Evolutionary conservation across 1,140 invertebrate genomes (phyloP), one percentile per base, ranked within the genome.

Genomic region (Nymphalis io): DNA sequence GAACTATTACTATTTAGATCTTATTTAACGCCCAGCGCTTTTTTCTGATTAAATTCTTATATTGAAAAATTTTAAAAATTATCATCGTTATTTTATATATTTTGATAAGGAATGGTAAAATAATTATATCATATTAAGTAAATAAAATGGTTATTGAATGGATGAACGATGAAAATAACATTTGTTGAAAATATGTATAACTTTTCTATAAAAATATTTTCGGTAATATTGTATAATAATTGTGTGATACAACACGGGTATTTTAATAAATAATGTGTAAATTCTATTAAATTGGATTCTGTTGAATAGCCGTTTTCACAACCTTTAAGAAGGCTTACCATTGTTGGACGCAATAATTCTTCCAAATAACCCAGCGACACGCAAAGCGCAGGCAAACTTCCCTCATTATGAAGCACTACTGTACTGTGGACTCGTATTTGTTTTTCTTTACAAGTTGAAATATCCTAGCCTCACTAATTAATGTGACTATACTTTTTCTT

Each of bases 321-420:
- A 51, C n/a, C 55, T 48, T 44, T 38, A 38, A 59, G 21, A 27
- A 15, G 60, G 27, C 23, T 16, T 55, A 23, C 46, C 27, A 63
- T 63, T 63, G 18, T 70, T 18, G 53, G 44, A 60, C 42, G 53
- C 15, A n/a, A 70, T 55, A 27, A 20, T 65, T 42, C 42, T 65
- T 51, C 46, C 61, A 21, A 70, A 70, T 57, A 21, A 16, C 42
- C 57, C 21, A n/a, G 38, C 57, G 44, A 64, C 69, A 65, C 69
- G 69, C 61, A 23, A 70, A 58, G 55, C 68, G 55, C 60, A 53
- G 40, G 55, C 46, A 38, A 67, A 44, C 51, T 65, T 39, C 42
- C 48, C n/a, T 64, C 57, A 60, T 70, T 70, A 70, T 27, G 38
- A 20, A 42, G 18, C 23, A 55, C 60, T 70, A 60, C 53, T 63